Evolutionary conservation across 2,797 vertebrate species (phyloP), one percentile per base, ranked within the genome.

Genomic region (Rhinoraja longicauda): DNA sequence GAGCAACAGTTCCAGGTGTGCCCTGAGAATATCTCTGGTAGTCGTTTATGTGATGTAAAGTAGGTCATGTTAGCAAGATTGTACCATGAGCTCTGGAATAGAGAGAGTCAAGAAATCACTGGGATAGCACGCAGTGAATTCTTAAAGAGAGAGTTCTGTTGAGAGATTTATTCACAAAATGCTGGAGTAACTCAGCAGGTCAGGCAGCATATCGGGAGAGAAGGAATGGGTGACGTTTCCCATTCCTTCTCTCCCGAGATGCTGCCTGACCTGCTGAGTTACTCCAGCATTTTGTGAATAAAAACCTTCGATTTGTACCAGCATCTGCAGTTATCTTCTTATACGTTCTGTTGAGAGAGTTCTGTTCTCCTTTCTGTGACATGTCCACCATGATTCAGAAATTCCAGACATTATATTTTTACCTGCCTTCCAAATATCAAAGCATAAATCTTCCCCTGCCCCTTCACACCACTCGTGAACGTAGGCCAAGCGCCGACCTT

Each of bases 21-120:
- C 36, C 90, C 36, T 39, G 59, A 90, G 36, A 64, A 70, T 90
- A 90, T 17, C 39, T 72, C 64, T 75, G 90, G 39, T 39, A 53
- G 39, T 75, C 90, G 29, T 13, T 75, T 72, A 75, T 72, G 70
- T 90, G 53, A 29, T 45, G 70, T 17, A 92, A 92, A 92, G 70
- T 92, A 92, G 70, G 90, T 92, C 90, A 75, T 67, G 70, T n/a
- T 92, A 75, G 90, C 90, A 75, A 75, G 90, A 70, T 73, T 70
- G 59, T 32, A 36, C 7, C 59, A 36, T 88, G 21, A 32, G 39
- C 19, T 75, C 90, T 53, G 36, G 70, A 92, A 73, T 8, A 29
- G 12, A 12, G 26, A 24, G 24, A 29, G 26, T 92, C 39, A 73
- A 9, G 39, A 92, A 73, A 53, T 75, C 90, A 36, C 3, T 39